These are phyloP conservation scores for Podarcis cretensis DNA, from an alignment of 2,113 vertebrate species.

Conservation along the genomic window DNA sequence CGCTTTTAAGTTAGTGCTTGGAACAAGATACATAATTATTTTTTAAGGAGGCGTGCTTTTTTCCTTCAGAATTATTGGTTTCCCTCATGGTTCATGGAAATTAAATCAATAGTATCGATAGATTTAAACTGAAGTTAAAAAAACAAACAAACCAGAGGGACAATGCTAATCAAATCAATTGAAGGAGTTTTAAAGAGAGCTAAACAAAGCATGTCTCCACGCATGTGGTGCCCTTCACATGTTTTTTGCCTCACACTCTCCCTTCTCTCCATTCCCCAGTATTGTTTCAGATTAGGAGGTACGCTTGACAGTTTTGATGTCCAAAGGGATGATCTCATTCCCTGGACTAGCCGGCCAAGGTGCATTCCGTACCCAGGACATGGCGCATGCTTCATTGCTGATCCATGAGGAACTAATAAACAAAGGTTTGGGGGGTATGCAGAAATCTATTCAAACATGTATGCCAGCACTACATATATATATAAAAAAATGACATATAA, in stretches of 20 bases:
- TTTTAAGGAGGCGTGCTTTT: not conserved
- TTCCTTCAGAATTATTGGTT: not conserved
- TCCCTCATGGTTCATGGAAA: not conserved
- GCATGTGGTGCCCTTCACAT: conserved; percentile 53
- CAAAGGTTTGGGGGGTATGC: not conserved
- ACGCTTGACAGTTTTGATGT: not conserved
- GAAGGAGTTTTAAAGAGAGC: conserved; percentile 37
- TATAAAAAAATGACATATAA: not conserved
- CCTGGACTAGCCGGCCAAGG: conserved; percentile 6
- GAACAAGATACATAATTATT: not conserved
- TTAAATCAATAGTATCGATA: not conserved
- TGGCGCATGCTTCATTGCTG: not conserved
- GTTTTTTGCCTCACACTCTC: conserved; percentile 37
- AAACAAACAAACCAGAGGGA: not conserved
- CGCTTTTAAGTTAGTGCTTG: not conserved
- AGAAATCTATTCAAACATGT: not conserved
- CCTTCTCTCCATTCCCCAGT: conserved; percentile 15
- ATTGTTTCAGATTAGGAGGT: conserved; percentile 8
- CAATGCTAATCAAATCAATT: not conserved
- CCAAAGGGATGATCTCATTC: rapidly evolving
- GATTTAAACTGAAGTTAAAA: not conserved
- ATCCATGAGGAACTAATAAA: not conserved
- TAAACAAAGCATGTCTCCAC: conserved; percentile 65
- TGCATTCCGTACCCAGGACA: not conserved
- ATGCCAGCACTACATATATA: not conserved